Evolutionary conservation across 1,140 invertebrate genomes (phyloP).

Genomic region (Aporrectodea caliginosa): DNA sequence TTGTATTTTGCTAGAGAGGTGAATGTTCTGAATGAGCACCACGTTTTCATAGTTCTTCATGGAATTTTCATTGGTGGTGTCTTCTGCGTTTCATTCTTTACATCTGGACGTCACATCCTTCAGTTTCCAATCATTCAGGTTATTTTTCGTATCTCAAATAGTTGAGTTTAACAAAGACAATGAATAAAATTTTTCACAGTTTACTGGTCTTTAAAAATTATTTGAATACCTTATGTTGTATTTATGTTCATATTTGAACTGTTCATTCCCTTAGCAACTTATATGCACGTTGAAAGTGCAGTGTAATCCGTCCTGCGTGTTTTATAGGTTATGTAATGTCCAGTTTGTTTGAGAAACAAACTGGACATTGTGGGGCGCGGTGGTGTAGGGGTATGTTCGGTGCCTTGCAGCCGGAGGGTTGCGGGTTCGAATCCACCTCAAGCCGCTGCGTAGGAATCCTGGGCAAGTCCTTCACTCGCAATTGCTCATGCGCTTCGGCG

Average conservation of each 20-base stretch:
- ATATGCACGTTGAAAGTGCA: not conserved
- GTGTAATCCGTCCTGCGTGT: not conserved
- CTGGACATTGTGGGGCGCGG: too few species aligned
- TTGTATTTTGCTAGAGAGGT: not conserved
- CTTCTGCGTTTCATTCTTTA: not conserved
- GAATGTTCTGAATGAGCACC: not conserved
- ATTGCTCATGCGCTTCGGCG: too few species aligned
- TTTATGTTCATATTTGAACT: not conserved
- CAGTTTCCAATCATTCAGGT: not conserved
- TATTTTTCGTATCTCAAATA: not conserved
- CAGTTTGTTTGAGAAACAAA: too few species aligned
- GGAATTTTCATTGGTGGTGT: not conserved
- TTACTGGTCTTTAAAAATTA: not conserved
- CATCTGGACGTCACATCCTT: not conserved
- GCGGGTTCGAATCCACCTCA: too few species aligned
- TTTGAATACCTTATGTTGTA: too few species aligned
- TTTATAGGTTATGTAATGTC: too few species aligned
- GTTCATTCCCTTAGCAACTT: not conserved
- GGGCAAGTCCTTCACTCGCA: too few species aligned
- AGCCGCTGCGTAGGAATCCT: too few species aligned
- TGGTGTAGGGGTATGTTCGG: too few species aligned
- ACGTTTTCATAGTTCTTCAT: not conserved
- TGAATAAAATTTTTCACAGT: not conserved
- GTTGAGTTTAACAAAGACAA: not conserved
- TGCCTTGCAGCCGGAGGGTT: too few species aligned